Base-by-base conservation (phyloP, 2,888 invertebrate species). In the Pammene fasciana region DNA sequence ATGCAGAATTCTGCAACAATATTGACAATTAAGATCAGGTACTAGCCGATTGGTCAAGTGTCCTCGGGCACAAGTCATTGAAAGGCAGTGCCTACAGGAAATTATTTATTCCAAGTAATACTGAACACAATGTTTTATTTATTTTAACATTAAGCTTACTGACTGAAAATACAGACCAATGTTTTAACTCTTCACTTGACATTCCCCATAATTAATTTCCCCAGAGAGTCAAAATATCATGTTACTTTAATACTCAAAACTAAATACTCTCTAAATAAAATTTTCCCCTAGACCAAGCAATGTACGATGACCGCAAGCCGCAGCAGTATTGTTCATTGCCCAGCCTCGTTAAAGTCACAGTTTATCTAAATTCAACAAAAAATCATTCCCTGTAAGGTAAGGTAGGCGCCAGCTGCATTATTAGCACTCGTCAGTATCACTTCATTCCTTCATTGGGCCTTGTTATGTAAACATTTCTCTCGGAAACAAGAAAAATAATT, bases 111-210 rank as follows among this genome's bases (percentile, higher is more conserved):
- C 34, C 54, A 65, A 70, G 54, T 70, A 65, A 65, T 70, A 70
- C 55, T 70, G 65, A 65, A 65, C 70, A 70, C 65, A 59, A 36
- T 55, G 14, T 48, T 43, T 64, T 50, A 36, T 14, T 36, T 8
- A 57, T 65, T 50, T 59, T 68, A 38, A 50, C 57, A 50, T 50
- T 38, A 64, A 57, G 68, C 57, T 26, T 52, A 68, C 45, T 43
- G 52, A 65, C 70, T 78, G 84, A 85, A 87, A 86, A 88, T 65
- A 14, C 59, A 55, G 70, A 70, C 70, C 70, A 84, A 78, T 76
- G 64, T 71, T 67, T 61, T 72, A 78, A 89, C 92, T 92, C 92
- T 92, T 92, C 92, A 92, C 92, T 84, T 89, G 90, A 92, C 76
- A 87, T 90, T 91, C 91, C 86, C 76, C 82, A 84, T 76, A 74